Evolutionary conservation across 2,113 vertebrate genomes (phyloP).

Genomic region (Anhinga anhinga): DNA sequence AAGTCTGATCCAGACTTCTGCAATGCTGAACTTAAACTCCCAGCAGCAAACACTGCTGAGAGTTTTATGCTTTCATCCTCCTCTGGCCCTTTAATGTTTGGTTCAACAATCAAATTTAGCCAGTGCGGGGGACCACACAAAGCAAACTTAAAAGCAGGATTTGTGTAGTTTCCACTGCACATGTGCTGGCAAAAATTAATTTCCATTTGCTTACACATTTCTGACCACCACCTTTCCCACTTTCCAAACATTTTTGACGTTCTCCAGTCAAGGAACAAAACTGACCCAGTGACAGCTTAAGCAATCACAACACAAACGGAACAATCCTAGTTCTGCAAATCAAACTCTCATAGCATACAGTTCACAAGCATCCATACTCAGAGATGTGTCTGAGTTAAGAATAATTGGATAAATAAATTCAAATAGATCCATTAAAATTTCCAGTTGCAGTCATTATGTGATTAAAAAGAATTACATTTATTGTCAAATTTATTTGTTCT

Average conservation of each 20-base stretch:
- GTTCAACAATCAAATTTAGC: neutral
- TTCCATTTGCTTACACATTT: neutral
- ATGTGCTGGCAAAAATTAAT: neutral
- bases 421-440: neutral
- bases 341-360: neutral
- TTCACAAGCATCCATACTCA: neutral
- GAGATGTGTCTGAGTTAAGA: neutral
- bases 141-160: neutral
- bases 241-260: neutral
- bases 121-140: neutral
- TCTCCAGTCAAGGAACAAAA: neutral
- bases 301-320: accelerated
- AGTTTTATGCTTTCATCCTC: neutral
- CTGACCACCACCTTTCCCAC: neutral
- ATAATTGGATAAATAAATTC: neutral
- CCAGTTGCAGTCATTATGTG: accelerated
- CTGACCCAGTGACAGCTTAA: neutral
- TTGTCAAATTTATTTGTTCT: neutral
- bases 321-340: neutral
- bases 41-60: neutral
- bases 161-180: neutral
- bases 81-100: neutral
- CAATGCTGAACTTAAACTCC: neutral
- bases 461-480: neutral
- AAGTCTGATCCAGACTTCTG: neutral